phyloP scores from a whole-genome alignment of 2,113 vertebrate genomes.

The Alligator mississippiensis region DNA sequence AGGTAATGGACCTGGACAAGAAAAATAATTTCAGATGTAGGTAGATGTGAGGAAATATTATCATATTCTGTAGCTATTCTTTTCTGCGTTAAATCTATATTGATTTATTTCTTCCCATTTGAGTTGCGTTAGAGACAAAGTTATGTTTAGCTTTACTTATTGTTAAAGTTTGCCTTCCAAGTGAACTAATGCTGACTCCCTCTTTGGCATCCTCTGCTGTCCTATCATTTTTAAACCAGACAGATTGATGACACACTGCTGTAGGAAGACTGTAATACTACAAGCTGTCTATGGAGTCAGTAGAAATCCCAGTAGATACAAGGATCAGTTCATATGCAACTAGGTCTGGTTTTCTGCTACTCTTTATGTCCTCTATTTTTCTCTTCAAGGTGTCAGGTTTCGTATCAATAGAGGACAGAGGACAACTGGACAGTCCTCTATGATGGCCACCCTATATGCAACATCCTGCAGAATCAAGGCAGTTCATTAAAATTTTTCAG shows the following conservation, averaged over 20 bases:
- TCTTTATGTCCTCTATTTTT: too few relatives aligned
- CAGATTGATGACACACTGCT: background rate
- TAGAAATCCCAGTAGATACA: background rate
- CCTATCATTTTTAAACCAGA: background rate
- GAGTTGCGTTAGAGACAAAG: background rate
- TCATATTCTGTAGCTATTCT: background rate
- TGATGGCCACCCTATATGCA: background rate
- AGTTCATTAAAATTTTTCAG: too few relatives aligned
- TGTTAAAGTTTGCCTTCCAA: accelerated
- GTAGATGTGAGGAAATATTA: background rate
- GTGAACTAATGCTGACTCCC: background rate
- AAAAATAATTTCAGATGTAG: background rate
- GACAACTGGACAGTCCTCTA: background rate
- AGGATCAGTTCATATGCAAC: too few relatives aligned
- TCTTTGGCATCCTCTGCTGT: background rate
- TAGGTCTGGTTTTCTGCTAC: too few relatives aligned
- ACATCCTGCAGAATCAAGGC: background rate
- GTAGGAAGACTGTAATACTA: background rate
- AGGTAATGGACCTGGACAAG: accelerated
- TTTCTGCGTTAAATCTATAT: background rate
- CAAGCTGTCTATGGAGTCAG: background rate
- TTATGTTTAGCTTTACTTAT: accelerated
- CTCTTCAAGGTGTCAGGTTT: too few relatives aligned
- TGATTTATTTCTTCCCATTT: background rate
- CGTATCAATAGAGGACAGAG: background rate